Evolutionary conservation across 2,113 vertebrate genomes (phyloP).

Genomic region (Phyllostomus discolor): DNA sequence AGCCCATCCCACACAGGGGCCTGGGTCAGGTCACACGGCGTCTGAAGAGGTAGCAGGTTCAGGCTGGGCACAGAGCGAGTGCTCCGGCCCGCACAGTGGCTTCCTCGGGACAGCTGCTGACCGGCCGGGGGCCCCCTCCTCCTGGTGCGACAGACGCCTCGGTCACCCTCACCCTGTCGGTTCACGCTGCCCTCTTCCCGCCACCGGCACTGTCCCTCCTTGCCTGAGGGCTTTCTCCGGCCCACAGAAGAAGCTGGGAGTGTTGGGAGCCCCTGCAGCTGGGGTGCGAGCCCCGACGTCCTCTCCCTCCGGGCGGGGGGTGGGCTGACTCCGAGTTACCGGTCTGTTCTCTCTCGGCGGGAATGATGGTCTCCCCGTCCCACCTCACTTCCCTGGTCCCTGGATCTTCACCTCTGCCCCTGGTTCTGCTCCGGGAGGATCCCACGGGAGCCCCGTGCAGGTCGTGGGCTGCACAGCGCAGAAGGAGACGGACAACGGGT

Average conservation of each 20-base stretch:
- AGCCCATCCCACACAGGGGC: neutral
- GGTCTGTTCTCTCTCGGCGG: rapidly evolving
- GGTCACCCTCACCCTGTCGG: rapidly evolving
- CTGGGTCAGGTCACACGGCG: rapidly evolving
- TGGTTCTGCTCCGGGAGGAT: neutral
- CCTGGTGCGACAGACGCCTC: rapidly evolving
- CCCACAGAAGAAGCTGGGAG: neutral
- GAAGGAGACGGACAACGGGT: rapidly evolving
- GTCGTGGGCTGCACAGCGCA: rapidly evolving
- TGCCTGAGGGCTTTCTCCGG: neutral
- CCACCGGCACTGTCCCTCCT: rapidly evolving
- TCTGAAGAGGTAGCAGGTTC: neutral
- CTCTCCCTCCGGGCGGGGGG: neutral
- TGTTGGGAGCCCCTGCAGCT: rapidly evolving
- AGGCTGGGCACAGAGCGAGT: neutral
- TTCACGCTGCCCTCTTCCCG: rapidly evolving
- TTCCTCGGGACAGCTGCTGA: neutral
- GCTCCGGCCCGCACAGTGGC: neutral
- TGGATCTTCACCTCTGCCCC: too few species aligned
- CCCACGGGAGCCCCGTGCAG: rapidly evolving
- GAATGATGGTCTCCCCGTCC: rapidly evolving
- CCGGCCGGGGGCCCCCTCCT: rapidly evolving
- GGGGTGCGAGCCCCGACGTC: too few species aligned
- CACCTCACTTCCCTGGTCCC: neutral
- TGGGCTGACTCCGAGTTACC: too few species aligned